These are phyloP conservation scores for Drosophila neotestacea DNA, from an alignment of 2,888 invertebrate species.

Conservation along the genomic window DNA sequence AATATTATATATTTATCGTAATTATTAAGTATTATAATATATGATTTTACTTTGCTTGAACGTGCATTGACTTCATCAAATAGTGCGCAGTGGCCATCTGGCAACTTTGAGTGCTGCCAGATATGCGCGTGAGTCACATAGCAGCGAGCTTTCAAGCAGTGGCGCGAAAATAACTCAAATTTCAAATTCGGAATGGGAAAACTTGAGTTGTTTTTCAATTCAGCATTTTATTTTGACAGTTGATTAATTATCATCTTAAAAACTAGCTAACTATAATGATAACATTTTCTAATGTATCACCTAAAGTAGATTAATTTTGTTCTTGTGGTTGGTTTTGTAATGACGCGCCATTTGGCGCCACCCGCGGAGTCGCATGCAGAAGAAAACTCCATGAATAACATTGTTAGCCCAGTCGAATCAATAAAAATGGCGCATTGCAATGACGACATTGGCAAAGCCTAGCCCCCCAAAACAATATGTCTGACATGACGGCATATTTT, in stretches of 20 bases:
- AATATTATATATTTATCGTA: not conserved
- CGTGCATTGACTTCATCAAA: conserved; percentile 20
- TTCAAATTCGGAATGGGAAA: conserved; percentile 11
- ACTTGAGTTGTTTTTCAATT: not conserved
- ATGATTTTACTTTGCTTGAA: conserved; percentile 2
- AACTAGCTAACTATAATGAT: not conserved
- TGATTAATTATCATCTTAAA: not conserved
- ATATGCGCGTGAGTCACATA: conserved; percentile 14
- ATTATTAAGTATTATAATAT: not conserved
- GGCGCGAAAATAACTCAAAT: conserved; percentile 33
- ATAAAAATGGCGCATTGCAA: conserved; percentile 76
- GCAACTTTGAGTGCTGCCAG: conserved; percentile 20
- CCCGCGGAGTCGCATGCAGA: conserved; percentile 16
- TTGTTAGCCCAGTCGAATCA: conserved; percentile 55
- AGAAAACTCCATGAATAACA: conserved; percentile 44
- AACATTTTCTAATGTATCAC: not conserved
- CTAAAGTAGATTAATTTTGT: not conserved
- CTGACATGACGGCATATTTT: conserved; percentile 42
- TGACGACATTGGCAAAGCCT: conserved; percentile 47
- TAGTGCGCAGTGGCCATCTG: conserved; percentile 4
- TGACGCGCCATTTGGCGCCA: conserved; percentile 12
- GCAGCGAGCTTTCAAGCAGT: conserved; percentile 29
- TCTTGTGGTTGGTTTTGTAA: not conserved
- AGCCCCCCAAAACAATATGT: not conserved
- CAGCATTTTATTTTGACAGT: no score